Percentiles rank a stretch among this genome's conserved stretches.
phyloP scores from a whole-genome alignment of 2,113 vertebrate species.

The Pseudonaja textilis region DNA sequence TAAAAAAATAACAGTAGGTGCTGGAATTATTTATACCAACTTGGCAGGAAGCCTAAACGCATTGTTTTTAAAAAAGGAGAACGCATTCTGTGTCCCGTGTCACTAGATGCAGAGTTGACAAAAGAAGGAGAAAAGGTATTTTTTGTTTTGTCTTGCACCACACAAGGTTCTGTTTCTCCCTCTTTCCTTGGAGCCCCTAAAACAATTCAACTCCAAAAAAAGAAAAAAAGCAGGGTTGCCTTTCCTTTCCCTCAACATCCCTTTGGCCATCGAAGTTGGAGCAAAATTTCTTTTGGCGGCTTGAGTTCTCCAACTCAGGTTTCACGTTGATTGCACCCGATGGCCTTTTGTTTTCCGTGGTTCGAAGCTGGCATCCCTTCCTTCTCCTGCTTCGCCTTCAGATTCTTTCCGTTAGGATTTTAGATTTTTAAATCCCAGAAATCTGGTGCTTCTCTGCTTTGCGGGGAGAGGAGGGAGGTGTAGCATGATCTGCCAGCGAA shows the following conservation, averaged over 20 bases:
- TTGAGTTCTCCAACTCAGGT: not conserved
- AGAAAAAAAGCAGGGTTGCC: not conserved
- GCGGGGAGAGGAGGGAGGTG: not conserved
- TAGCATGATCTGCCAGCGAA: constrained; percentile 37
- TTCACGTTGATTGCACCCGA: not conserved
- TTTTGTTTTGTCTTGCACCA: not conserved
- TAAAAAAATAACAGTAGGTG: constrained; percentile 17
- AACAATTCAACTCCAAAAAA: not conserved
- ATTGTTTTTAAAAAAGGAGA: not conserved
- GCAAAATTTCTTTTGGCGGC: not conserved
- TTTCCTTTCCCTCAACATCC: not conserved
- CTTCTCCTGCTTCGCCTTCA: constrained; percentile 13
- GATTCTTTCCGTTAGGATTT: constrained; percentile 3
- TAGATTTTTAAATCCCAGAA: constrained; percentile 27
- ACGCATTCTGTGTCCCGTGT: not conserved
- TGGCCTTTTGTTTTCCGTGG: not conserved
- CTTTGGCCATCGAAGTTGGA: constrained; percentile 29
- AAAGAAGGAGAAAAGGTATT: accelerated
- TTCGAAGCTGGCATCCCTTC: not conserved
- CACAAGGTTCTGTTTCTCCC: not conserved
- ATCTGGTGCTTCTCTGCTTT: constrained; percentile 27
- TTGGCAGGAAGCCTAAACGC: not conserved
- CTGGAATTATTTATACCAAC: constrained; percentile 15
- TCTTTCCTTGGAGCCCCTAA: not conserved
- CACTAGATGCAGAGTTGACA: not conserved